Evolutionary conservation across 2,888 invertebrate species (phyloP), one percentile per base, ranked within the genome.

Genomic region (Drosophila ezoana): DNA sequence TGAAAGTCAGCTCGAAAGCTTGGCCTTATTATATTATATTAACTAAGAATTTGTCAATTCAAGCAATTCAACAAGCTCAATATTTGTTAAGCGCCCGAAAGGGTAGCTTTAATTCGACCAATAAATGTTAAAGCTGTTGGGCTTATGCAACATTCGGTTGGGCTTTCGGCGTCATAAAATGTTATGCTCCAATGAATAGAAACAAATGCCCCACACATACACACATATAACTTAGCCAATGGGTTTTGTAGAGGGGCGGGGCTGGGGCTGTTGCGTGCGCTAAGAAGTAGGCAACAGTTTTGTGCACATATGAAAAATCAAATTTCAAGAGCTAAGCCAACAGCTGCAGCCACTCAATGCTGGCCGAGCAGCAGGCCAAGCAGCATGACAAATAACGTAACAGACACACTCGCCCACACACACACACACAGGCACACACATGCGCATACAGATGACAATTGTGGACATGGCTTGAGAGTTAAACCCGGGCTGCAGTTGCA

Each of bases 91-190:
- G 2, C 28, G 8, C 28, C 8, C 6, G 28, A 28, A 10, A 69
- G 69, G n/a, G 69, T 62, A 52, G 4, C 14, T 38, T 11, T 18
- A 16, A 33, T 51, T 56, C 69, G 69, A 14, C 13, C n/a, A 56
- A 37, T 2, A 3, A 16, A 6, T 5, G 5, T 5, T 23, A 23
- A 6, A n/a, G 10, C 9, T 40, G 8, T 41, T 18, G 4, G 37
- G 32, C 20, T 43, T 56, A 40, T 59, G 58, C 23, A 49, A 49
- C 47, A 65, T 64, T 53, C 48, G 67, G 37, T 70, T 49, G 73
- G 64, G 70, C 64, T 82, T 84, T 79, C 66, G 81, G 74, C 72
- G 72, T 71, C 74, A 87, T 85, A 87, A 85, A 85, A 87, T 85
- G 71, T 72, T 68, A 77, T 82, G 85, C 87, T 75, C 69, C 76